These are phyloP conservation scores for Polydrusus pterygomalis DNA, from an alignment of 2,888 invertebrate genomes.

Conservation along the genomic window DNA sequence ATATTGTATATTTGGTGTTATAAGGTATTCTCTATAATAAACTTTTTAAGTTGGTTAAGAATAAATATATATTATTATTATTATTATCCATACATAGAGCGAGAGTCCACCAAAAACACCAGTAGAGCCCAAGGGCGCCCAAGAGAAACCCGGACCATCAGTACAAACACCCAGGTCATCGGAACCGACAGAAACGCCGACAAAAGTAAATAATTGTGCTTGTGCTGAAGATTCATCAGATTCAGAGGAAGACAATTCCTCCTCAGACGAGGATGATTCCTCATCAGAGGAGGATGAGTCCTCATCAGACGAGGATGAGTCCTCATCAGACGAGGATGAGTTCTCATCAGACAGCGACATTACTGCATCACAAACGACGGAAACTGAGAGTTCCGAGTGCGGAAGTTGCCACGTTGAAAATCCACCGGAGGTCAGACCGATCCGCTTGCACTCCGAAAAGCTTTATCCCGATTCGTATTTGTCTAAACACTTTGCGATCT, in stretches of 20 bases:
- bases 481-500: slow-evolving; percentile 62
- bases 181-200: neutral
- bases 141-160: neutral
- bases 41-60: no score
- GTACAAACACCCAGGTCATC: no score
- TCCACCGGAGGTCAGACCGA: slow-evolving; percentile 34
- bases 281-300: slow-evolving; percentile 1
- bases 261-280: neutral
- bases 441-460: slow-evolving; percentile 23
- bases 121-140: neutral
- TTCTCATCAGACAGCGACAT: neutral
- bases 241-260: slow-evolving; percentile 31
- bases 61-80: no score
- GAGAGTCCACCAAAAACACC: neutral
- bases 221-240: slow-evolving; percentile 1
- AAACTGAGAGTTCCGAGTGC: slow-evolving; percentile 26
- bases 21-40: no score
- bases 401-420: slow-evolving; percentile 43
- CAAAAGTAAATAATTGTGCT: neutral
- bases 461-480: slow-evolving; percentile 34
- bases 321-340: no score
- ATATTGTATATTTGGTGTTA: no score
- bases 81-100: no score
- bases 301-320: neutral
- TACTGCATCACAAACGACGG: neutral